These are phyloP conservation scores for Furnarius figulus DNA, from an alignment of 2,113 vertebrate genomes.

Conservation along the genomic window DNA sequence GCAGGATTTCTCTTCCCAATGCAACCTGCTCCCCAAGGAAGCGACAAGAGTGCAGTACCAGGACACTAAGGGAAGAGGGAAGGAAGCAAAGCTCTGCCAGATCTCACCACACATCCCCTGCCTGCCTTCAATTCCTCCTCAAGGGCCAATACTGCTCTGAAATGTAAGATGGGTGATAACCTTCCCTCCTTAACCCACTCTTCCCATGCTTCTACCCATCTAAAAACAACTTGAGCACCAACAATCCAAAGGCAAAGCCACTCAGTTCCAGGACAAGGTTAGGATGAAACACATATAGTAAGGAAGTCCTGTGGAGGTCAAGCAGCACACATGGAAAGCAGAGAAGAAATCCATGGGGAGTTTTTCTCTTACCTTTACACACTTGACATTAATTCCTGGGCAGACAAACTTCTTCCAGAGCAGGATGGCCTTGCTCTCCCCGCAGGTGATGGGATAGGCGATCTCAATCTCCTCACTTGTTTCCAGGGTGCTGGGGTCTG, in stretches of 20 bases:
- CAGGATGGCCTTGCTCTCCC: slow-evolving; percentile 90
- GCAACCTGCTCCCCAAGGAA: neutral
- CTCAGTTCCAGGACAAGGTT: neutral
- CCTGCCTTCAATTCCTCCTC: neutral
- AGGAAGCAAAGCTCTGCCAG: neutral
- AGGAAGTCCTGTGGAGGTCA: neutral
- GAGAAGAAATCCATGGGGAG: neutral
- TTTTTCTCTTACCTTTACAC: slow-evolving; percentile 84
- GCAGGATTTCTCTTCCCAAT: neutral
- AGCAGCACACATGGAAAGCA: neutral
- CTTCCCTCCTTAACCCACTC: neutral
- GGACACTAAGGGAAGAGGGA: neutral
- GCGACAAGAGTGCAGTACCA: neutral
- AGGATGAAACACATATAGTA: neutral
- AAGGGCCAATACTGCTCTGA: neutral
- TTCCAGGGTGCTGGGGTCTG: slow-evolving; percentile 81
- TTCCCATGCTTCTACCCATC: neutral
- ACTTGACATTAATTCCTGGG: slow-evolving; percentile 93
- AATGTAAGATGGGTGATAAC: neutral
- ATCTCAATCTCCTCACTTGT: slow-evolving; percentile 86
- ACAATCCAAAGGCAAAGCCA: neutral
- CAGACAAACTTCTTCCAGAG: slow-evolving; percentile 97
- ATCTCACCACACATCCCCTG: neutral
- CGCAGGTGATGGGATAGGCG: slow-evolving; percentile 93
- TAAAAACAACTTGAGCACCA: neutral